phyloP scores from a whole-genome alignment of 2,888 invertebrate species.

The Polyommatus icarus region DNA sequence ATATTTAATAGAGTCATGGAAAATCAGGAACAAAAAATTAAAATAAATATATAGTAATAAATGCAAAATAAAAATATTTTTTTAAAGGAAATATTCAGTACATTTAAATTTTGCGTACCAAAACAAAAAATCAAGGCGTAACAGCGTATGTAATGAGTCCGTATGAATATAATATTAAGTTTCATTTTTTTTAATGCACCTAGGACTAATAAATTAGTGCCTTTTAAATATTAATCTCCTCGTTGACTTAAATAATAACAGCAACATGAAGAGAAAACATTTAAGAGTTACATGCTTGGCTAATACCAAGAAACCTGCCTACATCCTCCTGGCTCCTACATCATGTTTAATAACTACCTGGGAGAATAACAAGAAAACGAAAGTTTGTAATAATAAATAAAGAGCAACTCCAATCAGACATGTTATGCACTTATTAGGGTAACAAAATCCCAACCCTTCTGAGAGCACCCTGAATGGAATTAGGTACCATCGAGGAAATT shows the following conservation, averaged over 20 bases:
- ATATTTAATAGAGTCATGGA: constrained; percentile 21
- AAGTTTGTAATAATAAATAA: not conserved
- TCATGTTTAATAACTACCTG: not conserved
- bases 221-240: not conserved
- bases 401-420: not conserved
- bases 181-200: not conserved
- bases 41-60: not conserved
- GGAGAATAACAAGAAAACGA: not conserved
- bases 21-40: not conserved
- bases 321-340: not conserved
- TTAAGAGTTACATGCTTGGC: not conserved
- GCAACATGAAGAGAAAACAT: not conserved
- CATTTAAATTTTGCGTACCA: not conserved
- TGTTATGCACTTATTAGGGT: no score
- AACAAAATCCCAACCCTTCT: no score
- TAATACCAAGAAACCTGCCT: not conserved
- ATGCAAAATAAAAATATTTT: not conserved
- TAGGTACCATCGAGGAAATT: no score
- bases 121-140: not conserved
- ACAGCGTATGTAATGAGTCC: not conserved
- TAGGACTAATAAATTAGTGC: not conserved
- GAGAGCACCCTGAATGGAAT: no score
- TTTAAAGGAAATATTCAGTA: not conserved
- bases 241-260: not conserved
- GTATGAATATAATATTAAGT: not conserved